These are phyloP conservation scores for Spea hammondii DNA, from an alignment of 2,797 vertebrate genomes.

Conservation along the genomic window DNA sequence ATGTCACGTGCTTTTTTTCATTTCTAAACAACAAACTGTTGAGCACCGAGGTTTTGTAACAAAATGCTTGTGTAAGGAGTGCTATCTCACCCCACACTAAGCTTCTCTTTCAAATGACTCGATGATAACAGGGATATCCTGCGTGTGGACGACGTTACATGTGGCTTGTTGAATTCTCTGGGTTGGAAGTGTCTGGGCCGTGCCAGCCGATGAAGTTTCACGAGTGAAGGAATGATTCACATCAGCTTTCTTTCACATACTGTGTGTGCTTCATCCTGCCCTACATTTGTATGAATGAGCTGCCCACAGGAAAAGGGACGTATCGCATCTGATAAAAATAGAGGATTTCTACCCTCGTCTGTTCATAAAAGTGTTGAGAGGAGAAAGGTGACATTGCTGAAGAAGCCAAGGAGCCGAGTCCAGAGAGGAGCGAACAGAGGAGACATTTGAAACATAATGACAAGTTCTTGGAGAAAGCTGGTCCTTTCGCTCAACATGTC, in stretches of 20 bases:
- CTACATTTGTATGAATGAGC: constrained; percentile 26
- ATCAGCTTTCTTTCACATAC: background rate
- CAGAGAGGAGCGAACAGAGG: constrained; percentile 13
- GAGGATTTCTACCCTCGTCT: constrained; percentile 15
- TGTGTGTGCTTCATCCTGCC: constrained; percentile 34
- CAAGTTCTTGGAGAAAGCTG: constrained; percentile 15
- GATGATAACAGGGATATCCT: background rate
- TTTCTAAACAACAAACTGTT: constrained; percentile 15
- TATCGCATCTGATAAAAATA: constrained; percentile 36
- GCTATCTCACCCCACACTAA: constrained; percentile 46
- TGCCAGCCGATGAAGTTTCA: background rate
- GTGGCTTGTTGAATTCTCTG: too few relatives aligned
- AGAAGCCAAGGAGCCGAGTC: constrained; percentile 2
- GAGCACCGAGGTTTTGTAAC: background rate
- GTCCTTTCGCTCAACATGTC: background rate
- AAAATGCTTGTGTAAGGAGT: background rate
- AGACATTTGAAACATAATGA: constrained; percentile 15
- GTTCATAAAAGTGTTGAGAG: constrained; percentile 28
- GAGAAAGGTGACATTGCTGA: constrained; percentile 1
- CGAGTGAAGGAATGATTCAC: constrained; percentile 37
- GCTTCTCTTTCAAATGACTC: background rate
- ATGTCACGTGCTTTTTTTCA: background rate
- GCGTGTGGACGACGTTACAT: too few relatives aligned
- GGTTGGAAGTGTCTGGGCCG: background rate
- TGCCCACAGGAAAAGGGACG: constrained; percentile 49